Evolutionary conservation across 2,797 vertebrate genomes (phyloP), one percentile per base, ranked within the genome.

Genomic region (Naso thynnoides): DNA sequence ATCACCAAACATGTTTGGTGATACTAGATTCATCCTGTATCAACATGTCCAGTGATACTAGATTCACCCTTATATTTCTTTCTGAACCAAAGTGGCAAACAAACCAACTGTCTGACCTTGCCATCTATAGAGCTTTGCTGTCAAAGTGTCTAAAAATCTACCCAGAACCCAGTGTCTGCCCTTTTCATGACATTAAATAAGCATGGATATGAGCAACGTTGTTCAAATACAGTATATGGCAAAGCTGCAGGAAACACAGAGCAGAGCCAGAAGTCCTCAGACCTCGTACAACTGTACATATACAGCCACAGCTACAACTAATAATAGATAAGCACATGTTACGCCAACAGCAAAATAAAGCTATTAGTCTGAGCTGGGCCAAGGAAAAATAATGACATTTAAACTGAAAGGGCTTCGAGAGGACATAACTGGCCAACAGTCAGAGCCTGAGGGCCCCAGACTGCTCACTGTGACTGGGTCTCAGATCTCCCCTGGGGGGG

Each of bases 401-500:
- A 74, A 49, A 81, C 29, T 76, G 49, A 82, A 64, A 69, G 41
- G 39, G 65, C 53, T 76, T 56, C 65, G 79, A 80, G 79, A 78
- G 31, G 78, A 74, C 74, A 81, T 60, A 58, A 78, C 73, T 81
- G 78, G 76, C 67, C 39, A 70, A 52, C 1, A 38, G 78, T 91
- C 78, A 88, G 86, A 90, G 76, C 24, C 50, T 48, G 1, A 21
- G 1, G 48, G 56, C 56, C 53, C 26, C 61, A 52, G 74, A 62
- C 72, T 53, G 76, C 79, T 82, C 65, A 39, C 59, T 75, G 68
- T 64, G 67, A 41, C 81, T 29, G 62, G 77, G 66, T 45, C 63
- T 87, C 57, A 73, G 63, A 79, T 83, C 86, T 79, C 81, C 60
- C 56, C 67, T 10, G 72, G 75, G 81, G 73, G 15, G 48, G 48